Percentiles rank a stretch among this genome's conserved stretches.
Conservation (phyloP, 2,888 invertebrate species). For the Drosophila greeni region DNA sequence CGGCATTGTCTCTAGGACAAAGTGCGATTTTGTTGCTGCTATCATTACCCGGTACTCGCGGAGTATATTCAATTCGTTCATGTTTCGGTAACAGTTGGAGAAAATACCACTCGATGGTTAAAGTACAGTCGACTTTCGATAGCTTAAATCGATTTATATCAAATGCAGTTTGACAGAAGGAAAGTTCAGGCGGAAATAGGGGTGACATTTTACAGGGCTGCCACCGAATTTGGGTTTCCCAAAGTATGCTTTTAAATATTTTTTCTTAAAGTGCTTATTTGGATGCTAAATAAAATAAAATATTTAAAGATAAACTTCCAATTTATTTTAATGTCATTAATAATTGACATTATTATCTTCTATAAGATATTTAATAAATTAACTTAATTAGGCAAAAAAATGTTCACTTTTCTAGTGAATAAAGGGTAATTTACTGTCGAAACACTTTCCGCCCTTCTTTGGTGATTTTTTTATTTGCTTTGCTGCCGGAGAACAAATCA, state of each 20-base stretch:
- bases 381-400: not conserved
- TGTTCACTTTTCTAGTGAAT: not conserved
- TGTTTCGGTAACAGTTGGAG: not conserved
- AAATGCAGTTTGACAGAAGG: not conserved
- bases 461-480: not conserved
- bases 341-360: too few relatives aligned
- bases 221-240: not conserved
- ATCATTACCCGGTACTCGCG: not conserved
- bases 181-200: not conserved
- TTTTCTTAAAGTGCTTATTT: too few relatives aligned
- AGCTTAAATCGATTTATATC: not conserved
- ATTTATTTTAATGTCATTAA: too few relatives aligned
- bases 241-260: not conserved
- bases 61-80: not conserved
- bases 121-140: not conserved
- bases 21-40: constrained; percentile 51
- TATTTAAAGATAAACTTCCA: too few relatives aligned
- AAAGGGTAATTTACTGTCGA: not conserved
- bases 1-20: too few relatives aligned
- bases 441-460: not conserved
- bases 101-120: not conserved
- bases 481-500: constrained; percentile 40
- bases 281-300: too few relatives aligned
- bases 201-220: not conserved
- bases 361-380: too few relatives aligned